A percentile compares a stretch with the other conserved stretches of the same genome.
Evolutionary conservation across 2,888 invertebrate genomes (phyloP).

Genomic region (Xestia xanthographa): DNA sequence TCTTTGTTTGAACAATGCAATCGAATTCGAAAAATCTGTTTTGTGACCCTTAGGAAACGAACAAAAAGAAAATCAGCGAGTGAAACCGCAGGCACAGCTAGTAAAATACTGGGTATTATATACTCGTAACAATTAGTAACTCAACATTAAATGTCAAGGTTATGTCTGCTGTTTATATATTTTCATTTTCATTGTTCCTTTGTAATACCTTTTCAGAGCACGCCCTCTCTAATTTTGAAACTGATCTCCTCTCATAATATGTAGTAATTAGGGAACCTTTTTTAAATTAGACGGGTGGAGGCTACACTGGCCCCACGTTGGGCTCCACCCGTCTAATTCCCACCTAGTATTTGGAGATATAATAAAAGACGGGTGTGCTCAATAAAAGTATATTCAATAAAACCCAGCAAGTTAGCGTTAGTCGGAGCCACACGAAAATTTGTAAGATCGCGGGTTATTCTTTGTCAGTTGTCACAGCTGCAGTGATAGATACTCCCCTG

Average conservation of each 20-base stretch:
- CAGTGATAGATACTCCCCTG: too few relatives aligned
- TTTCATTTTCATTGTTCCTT: constrained; percentile 1
- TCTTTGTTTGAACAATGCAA: neutral
- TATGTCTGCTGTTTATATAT: constrained; percentile 9
- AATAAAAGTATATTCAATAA: too few relatives aligned
- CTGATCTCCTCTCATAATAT: neutral
- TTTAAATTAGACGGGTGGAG: too few relatives aligned
- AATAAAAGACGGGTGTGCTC: too few relatives aligned
- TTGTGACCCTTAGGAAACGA: neutral
- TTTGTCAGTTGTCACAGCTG: too few relatives aligned
- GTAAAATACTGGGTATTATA: neutral
- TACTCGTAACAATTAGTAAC: neutral
- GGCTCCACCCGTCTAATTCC: too few relatives aligned
- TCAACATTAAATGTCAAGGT: constrained; percentile 8
- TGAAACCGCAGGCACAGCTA: neutral
- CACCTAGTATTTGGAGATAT: too few relatives aligned
- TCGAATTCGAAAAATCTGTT: neutral
- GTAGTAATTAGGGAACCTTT: neutral
- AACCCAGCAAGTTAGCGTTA: too few relatives aligned
- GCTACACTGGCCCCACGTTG: too few relatives aligned
- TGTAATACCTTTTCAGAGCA: neutral
- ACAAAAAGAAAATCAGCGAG: neutral
- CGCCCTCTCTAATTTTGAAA: neutral
- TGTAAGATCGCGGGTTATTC: too few relatives aligned
- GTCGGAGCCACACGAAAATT: too few relatives aligned